Evolutionary conservation across 1,140 invertebrate species (phyloP), one percentile per base, ranked within the genome.

Genomic region (Polypedilum vanderplanki): DNA sequence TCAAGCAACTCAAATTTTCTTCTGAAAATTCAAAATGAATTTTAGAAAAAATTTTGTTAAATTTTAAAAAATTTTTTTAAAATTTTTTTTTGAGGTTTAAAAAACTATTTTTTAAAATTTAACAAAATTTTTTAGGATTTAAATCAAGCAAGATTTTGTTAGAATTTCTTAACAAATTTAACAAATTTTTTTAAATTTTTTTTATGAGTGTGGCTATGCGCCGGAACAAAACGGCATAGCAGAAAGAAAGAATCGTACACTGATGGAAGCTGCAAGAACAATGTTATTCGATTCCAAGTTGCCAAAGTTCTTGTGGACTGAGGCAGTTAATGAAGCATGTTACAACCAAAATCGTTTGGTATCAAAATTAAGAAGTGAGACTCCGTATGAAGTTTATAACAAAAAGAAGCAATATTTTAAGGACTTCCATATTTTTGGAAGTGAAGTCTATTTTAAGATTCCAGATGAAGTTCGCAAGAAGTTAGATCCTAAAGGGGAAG

Each of bases 221-320:
- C 81, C 83, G 0, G 76, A 85, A 77, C 81, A 83, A 77, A 86
- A 85, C 78, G 82, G 81, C 0, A 57, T 81, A 7, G 79, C 78
- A 7, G 83, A 79, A 76, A 73, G 82, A 17, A 78, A 78, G 76
- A 83, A 82, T 74, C 17, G 81, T 1, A 79, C 79, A 0, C 73
- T 83, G 9, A 33, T 82, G 17, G 79, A 83, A 64, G 77, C 78
- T 76, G 78, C 79, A 17, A 77, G 79, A 46, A 78, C 77, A 76
- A 75, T 80, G 46, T n/a, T 81, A 7, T 22, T 78, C 20, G 78
- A 80, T 76, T 76, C 78, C 7, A 74, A 75, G 18, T 75, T 79
- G 8, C 78, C 79, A 17, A 78, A 81, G 41, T 46, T 75, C 8
- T 79, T 83, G 46, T 87, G 85, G 85, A 81, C 81, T 7, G 84